These are phyloP conservation scores for Pilophorus perplexus DNA, from an alignment of 2,888 invertebrate genomes.

Conservation along the genomic window DNA sequence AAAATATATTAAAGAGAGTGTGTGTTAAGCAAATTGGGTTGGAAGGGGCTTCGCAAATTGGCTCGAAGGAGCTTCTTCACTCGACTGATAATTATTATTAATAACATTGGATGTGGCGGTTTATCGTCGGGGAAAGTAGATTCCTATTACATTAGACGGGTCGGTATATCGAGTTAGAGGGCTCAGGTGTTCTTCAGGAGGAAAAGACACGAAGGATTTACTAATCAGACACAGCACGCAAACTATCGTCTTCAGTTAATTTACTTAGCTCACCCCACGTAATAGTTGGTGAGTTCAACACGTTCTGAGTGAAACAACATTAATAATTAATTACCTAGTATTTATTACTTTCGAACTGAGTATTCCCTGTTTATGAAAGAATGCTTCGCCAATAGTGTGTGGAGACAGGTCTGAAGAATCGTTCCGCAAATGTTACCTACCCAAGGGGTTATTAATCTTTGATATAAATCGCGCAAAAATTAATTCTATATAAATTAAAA, in stretches of 20 bases:
- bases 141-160: conserved; percentile 35
- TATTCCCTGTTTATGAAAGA: no score
- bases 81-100: conserved; percentile 42
- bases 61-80: conserved; percentile 24
- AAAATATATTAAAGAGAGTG: conserved; percentile 46
- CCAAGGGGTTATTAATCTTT: no score
- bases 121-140: neutral
- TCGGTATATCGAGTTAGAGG: conserved; percentile 38
- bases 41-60: conserved; percentile 5
- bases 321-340: no score
- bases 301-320: no score
- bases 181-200: conserved; percentile 33
- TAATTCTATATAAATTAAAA: no score
- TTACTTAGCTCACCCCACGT: conserved; percentile 11
- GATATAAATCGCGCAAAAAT: no score
- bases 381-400: no score
- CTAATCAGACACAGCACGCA: conserved; percentile 18
- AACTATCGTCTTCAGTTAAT: conserved; percentile 19
- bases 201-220: conserved; percentile 20
- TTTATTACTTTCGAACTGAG: no score
- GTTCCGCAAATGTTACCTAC: no score
- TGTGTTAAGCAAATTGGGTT: conserved; percentile 46
- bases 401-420: no score
- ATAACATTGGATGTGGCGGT: conserved; percentile 28
- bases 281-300: no score